phyloP scores from a whole-genome alignment of 1,140 invertebrate species.

The Sinonovacula constricta region DNA sequence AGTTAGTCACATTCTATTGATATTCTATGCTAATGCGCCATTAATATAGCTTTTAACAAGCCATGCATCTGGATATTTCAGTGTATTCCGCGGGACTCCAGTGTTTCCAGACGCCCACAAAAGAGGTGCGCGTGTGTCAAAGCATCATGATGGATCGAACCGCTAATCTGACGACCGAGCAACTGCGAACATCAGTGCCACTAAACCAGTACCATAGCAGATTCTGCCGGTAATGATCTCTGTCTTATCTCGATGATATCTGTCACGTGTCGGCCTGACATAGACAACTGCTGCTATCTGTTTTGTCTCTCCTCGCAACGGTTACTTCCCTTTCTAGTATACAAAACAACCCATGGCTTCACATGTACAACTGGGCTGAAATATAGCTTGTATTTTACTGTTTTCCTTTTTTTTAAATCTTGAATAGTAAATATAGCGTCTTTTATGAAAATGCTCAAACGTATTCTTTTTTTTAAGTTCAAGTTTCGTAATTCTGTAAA shows the following conservation, averaged over 20 bases:
- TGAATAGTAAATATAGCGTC: too few species aligned
- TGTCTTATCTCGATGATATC: neutral
- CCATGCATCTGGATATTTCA: too few species aligned
- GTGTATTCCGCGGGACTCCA: constrained; percentile 17
- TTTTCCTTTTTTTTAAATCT: neutral
- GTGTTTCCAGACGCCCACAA: constrained; percentile 18
- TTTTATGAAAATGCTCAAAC: too few species aligned
- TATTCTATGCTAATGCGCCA: too few species aligned
- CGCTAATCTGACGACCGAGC: constrained; percentile 7
- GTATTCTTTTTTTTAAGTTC: neutral
- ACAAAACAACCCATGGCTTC: neutral
- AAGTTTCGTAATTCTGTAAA: neutral
- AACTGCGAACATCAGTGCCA: constrained; percentile 14
- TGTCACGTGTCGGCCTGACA: too few species aligned
- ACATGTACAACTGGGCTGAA: neutral
- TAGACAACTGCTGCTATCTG: too few species aligned
- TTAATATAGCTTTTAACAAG: too few species aligned
- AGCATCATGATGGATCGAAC: constrained; percentile 7
- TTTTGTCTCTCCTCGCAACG: neutral
- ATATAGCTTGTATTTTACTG: neutral
- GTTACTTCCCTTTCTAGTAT: neutral
- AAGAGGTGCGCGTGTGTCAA: constrained; percentile 6
- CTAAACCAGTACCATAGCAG: constrained; percentile 6
- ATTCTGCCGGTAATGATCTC: constrained; percentile 38
- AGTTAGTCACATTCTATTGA: too few species aligned